These are phyloP conservation scores for Ypsolopha sequella DNA, from an alignment of 2,888 invertebrate species.

Conservation along the genomic window DNA sequence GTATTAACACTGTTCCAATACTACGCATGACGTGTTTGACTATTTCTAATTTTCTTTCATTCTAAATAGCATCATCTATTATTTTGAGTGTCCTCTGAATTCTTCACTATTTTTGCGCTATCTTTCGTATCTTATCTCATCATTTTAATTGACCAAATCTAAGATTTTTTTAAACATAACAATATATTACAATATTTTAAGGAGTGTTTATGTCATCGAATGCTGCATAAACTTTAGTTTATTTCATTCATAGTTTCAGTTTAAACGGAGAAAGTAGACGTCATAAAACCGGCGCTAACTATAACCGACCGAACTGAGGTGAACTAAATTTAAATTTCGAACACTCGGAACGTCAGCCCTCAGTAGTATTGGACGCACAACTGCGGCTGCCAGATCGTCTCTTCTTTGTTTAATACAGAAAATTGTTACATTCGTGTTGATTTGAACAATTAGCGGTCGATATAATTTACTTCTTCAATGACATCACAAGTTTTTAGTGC, in stretches of 20 bases:
- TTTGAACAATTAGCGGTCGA: neutral
- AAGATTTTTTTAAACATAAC: neutral
- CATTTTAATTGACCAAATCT: neutral
- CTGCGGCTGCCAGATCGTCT: constrained; percentile 21
- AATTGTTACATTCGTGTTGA: neutral
- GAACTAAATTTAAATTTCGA: constrained; percentile 50
- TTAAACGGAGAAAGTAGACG: constrained; percentile 8
- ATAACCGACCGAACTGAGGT: constrained; percentile 34
- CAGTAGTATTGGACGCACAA: constrained; percentile 56
- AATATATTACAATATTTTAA: neutral
- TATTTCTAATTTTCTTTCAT: constrained; percentile 51
- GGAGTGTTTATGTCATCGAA: neutral
- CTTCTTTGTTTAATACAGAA: neutral
- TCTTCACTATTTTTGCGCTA: constrained; percentile 22
- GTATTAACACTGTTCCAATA: constrained; percentile 38
- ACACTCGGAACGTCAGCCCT: constrained; percentile 46
- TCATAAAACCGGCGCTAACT: constrained; percentile 5
- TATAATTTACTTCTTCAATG: constrained; percentile 15
- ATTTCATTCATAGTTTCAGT: constrained; percentile 9
- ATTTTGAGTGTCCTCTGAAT: constrained; percentile 51
- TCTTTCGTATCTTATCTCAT: constrained; percentile 4
- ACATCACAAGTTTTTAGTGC: constrained; percentile 30
- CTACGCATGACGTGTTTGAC: constrained; percentile 39
- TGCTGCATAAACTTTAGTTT: constrained; percentile 21
- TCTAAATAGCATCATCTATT: constrained; percentile 50